Evolutionary conservation across 2,888 invertebrate species (phyloP), one percentile per base, ranked within the genome.

Genomic region (Drosophila incognita): DNA sequence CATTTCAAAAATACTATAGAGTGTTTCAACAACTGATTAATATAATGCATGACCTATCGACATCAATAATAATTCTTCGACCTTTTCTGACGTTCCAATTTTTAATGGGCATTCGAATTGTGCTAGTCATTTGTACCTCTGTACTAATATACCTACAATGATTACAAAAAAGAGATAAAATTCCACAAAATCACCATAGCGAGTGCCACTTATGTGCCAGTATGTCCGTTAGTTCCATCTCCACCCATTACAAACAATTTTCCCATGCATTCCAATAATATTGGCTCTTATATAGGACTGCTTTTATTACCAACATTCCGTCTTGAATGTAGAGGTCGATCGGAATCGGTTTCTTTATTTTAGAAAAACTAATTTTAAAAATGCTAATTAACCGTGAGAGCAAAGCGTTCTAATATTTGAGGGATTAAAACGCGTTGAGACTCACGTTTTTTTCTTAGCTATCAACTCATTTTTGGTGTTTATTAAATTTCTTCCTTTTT

Each of bases 11-110:
- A 21, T 8, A n/a, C 8, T 27, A 54, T 42, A 49, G n/a, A 54
- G 27, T 42, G 53, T 31, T 40, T 31, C 54, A 69, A 54, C 56
- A 54, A 60, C 36, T 51, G 35, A 38, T 58, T 13, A 49, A 38
- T 53, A 29, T 42, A 35, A 57, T 52, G 53, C 70, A 53, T 74
- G 31, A 49, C n/a, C 35, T 67, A 63, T 79, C 52, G 56, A 63
- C 42, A 53, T 49, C 74, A 74, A 56, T 72, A 62, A 51, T 40
- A 59, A 58, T 27, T 60, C 31, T 21, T 13, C n/a, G 13, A 11
- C 4, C 7, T 0, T 8, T 36, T 40, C 27, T 40, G 29, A 24
- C 29, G 18, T 33, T 42, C 24, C 21, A 21, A 42, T 21, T 66
- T 49, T 33, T 2, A 11, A 61, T 33, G 24, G 27, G 6, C 24